Conservation (phyloP, 30 jellyfish, hydroid and myxozoan species). For the Hydractinia echinata region DNA sequence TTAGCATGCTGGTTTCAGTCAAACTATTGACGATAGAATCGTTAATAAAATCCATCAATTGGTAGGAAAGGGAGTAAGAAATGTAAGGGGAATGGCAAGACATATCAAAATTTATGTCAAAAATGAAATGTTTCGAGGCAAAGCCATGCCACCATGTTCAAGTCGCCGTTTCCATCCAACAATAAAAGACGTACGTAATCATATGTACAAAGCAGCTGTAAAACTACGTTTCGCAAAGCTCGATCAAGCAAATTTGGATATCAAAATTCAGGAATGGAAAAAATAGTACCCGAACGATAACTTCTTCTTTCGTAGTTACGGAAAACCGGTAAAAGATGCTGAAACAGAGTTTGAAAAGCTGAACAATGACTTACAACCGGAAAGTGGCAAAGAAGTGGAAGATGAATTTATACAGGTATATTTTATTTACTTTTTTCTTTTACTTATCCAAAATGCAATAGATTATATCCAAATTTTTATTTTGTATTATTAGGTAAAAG, state of each 20-base stretch:
- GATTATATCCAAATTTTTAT: too few species aligned
- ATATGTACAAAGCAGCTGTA: slow-evolving; percentile 21
- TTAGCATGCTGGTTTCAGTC: slow-evolving; percentile 6
- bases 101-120: slow-evolving; percentile 18
- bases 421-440: too few species aligned
- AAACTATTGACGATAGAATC: slow-evolving; percentile 8
- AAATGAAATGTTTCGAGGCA: not conserved
- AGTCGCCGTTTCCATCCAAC: slow-evolving; percentile 20
- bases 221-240: slow-evolving; percentile 26
- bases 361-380: not conserved
- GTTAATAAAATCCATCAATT: slow-evolving; percentile 13
- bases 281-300: slow-evolving; percentile 18
- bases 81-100: slow-evolving; percentile 8
- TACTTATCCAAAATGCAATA: too few species aligned
- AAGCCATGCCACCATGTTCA: not conserved
- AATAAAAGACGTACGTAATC: slow-evolving; percentile 2
- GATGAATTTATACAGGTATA: too few species aligned
- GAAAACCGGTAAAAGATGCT: not conserved
- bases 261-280: slow-evolving; percentile 19
- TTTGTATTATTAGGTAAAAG: too few species aligned
- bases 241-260: slow-evolving; percentile 25
- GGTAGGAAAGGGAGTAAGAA: slow-evolving; percentile 27
- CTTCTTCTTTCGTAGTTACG: slow-evolving; percentile 19
- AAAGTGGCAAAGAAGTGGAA: not conserved
- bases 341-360: not conserved